phyloP scores from a whole-genome alignment of 2,888 invertebrate genomes.

The Coleophora deauratella region DNA sequence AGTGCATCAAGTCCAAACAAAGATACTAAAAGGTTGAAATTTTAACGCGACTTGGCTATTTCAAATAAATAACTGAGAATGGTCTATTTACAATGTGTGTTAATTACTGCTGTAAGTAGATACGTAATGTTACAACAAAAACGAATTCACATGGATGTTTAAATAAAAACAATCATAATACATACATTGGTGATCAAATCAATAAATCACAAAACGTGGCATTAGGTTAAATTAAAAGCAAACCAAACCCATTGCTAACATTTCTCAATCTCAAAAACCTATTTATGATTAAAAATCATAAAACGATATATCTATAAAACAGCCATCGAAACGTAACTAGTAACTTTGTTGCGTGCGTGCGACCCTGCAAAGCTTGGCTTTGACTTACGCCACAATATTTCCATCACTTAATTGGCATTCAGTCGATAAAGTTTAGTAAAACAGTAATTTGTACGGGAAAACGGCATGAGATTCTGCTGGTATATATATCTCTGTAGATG shows the following conservation, averaged over 20 bases:
- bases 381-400: too few species aligned
- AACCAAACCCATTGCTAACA: too few species aligned
- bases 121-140: neutral
- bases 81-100: conserved; percentile 26
- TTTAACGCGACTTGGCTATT: conserved; percentile 9
- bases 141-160: too few species aligned
- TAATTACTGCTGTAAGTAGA: conserved; percentile 1
- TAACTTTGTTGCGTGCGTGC: too few species aligned
- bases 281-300: neutral
- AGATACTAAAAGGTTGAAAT: conserved; percentile 20
- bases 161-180: too few species aligned
- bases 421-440: too few species aligned
- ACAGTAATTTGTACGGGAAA: neutral
- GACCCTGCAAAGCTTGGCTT: too few species aligned
- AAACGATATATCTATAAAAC: neutral
- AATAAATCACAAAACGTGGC: conserved; percentile 21
- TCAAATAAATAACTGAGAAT: conserved; percentile 23
- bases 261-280: too few species aligned
- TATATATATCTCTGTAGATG: conserved; percentile 39
- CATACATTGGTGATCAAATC: neutral
- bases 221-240: conserved; percentile 20
- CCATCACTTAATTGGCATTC: too few species aligned
- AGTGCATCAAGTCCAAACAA: conserved; percentile 12
- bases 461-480: conserved; percentile 40
- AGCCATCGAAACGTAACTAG: too few species aligned